phyloP scores from a whole-genome alignment of 2,888 invertebrate species.

The Auanema freiburgensis region DNA sequence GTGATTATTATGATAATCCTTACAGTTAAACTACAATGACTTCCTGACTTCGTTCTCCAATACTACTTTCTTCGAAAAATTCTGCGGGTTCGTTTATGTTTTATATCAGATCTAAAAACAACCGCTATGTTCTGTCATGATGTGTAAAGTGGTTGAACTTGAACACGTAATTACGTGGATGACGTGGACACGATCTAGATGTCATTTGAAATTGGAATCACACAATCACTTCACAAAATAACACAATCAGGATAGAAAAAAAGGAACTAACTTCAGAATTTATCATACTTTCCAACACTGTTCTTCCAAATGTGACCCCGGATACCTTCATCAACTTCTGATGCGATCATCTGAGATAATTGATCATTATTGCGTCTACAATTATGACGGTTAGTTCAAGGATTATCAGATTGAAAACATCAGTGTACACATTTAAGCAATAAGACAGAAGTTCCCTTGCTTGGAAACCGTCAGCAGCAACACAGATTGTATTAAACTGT shows the following conservation, averaged over 20 bases:
- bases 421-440: slow-evolving; percentile 35
- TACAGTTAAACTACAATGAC: slow-evolving; percentile 61
- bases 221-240: neutral
- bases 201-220: too few species aligned
- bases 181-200: too few species aligned
- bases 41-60: slow-evolving; percentile 58
- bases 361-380: slow-evolving; percentile 61
- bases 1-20: slow-evolving; percentile 17
- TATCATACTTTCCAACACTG: slow-evolving; percentile 61
- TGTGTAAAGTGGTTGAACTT: slow-evolving; percentile 1
- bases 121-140: neutral
- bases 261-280: slow-evolving; percentile 34
- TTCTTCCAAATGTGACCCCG: slow-evolving; percentile 55
- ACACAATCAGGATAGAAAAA: neutral
- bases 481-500: slow-evolving; percentile 53
- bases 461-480: slow-evolving; percentile 43
- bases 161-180: too few species aligned
- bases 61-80: slow-evolving; percentile 58
- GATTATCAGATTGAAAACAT: neutral
- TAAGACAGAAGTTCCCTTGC: slow-evolving; percentile 57
- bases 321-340: slow-evolving; percentile 57
- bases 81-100: slow-evolving; percentile 48
- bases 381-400: slow-evolving; percentile 52
- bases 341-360: slow-evolving; percentile 57
- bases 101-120: neutral